Base-by-base conservation (phyloP, 2,113 vertebrate genomes). In the Anser brachyrhynchus region DNA sequence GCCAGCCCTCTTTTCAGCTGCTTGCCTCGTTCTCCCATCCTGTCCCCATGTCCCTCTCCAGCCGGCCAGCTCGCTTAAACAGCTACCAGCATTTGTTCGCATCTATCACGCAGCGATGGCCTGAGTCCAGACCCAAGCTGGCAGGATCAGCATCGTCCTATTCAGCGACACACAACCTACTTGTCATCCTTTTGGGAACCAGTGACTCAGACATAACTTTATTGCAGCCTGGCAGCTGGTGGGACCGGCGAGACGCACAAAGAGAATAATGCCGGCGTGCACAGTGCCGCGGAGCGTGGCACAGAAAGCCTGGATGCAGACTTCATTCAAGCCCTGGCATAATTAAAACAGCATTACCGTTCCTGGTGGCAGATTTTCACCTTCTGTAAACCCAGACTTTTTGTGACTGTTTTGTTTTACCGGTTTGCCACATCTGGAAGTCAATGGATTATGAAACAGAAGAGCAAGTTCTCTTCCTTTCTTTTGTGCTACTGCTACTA, bases 161-260 rank as follows among this genome's bases (percentile, higher is more conserved):
- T 98, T 98, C 97, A 98, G 97, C 94, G 90, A 92, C 97, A 97
- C 89, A 94, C 96, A 97, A 96, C 93, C 93, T 95, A 91, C 97
- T 98, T 98, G 98, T 98, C 96, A 91, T 97, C 96, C 98, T 97
- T 98, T 98, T 98, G 96, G 96, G 97, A 98, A 91, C 65, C 97
- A 98, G 93, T 98, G 98, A 98, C 98, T 98, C 98, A 92, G 81
- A 98, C 55, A 4, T 98, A 98, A 98, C 97, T 96, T 95, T 96
- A 97, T 96, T 98, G 97, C 66, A 5, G 97, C 95, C 97, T 97
- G 97, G 97, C 98, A 98, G 98, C 98, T 98, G 98, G 98, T 97
- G 95, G 97, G 95, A 96, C 96, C 3, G 81, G 93, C 91, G 61
- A 95, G 97, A 91, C 5, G 18, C 93, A 96, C 93, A 92, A 97